phyloP scores from a whole-genome alignment of 2,888 invertebrate species.

The Drosophila tripunctata region DNA sequence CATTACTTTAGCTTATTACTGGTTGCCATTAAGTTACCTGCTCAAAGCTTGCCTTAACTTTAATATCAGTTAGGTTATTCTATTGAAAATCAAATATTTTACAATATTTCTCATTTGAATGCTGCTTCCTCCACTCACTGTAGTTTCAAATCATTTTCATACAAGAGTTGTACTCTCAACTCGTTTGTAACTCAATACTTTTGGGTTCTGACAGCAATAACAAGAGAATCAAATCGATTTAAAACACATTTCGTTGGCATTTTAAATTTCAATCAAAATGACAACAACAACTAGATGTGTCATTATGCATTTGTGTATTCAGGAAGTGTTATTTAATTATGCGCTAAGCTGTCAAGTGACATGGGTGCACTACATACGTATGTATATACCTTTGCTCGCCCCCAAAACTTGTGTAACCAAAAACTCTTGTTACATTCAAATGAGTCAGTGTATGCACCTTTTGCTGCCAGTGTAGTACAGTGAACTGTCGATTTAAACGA shows the following conservation, averaged over 20 bases:
- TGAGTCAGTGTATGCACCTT: slow-evolving; percentile 26
- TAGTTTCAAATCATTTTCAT: background rate
- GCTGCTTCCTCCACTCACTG: no score
- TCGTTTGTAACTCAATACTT: slow-evolving; percentile 54
- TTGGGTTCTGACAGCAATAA: slow-evolving; percentile 30
- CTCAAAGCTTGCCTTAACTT: background rate
- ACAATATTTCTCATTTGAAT: no score
- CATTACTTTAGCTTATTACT: slow-evolving; percentile 2
- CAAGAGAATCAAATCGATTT: slow-evolving; percentile 56
- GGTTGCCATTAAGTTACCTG: background rate
- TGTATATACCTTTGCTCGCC: no score
- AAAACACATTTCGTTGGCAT: slow-evolving; percentile 56
- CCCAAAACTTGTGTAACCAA: slow-evolving; percentile 12
- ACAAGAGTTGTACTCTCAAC: slow-evolving; percentile 8
- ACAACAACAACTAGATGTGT: slow-evolving; percentile 36
- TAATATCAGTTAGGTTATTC: no score
- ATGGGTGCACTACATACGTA: slow-evolving; percentile 63
- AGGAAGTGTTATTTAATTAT: slow-evolving; percentile 76
- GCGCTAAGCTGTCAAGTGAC: slow-evolving; percentile 76
- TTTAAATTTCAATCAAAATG: slow-evolving; percentile 43
- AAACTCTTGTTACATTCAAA: slow-evolving; percentile 58
- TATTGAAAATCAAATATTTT: no score
- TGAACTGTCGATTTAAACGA: slow-evolving; percentile 39
- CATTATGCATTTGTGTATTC: background rate
- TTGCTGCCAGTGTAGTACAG: background rate